phyloP scores from a whole-genome alignment of 2,113 vertebrate species.

The Diadophis punctatus region DNA sequence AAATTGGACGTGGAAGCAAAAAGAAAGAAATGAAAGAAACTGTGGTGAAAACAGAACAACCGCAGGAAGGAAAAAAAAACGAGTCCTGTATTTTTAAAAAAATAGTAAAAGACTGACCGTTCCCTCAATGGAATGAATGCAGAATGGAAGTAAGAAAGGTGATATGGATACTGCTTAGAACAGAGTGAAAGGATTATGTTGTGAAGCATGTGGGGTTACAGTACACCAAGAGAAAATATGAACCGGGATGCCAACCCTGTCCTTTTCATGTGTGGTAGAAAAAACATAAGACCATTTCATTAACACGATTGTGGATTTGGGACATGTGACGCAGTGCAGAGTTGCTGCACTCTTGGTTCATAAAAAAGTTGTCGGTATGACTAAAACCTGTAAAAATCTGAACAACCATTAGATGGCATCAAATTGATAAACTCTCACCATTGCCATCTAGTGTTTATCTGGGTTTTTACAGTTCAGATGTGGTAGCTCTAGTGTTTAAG shows the following conservation, averaged over 20 bases:
- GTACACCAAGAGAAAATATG: neutral
- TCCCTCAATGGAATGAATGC: neutral
- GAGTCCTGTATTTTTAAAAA: neutral
- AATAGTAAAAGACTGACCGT: neutral
- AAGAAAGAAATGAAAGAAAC: neutral
- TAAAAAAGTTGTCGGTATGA: neutral
- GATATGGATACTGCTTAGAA: neutral
- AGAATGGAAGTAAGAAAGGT: neutral
- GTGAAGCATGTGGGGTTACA: neutral
- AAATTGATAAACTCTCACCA: neutral
- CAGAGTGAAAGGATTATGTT: neutral
- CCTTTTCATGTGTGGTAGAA: neutral
- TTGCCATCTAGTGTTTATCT: neutral
- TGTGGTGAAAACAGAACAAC: neutral
- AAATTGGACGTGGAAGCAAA: neutral
- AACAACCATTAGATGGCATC: neutral
- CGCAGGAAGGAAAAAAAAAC: neutral
- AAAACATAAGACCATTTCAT: neutral
- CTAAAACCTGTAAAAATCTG: neutral
- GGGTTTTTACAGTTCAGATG: neutral
- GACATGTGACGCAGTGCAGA: neutral
- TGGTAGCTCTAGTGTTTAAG: neutral
- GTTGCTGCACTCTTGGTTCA: neutral
- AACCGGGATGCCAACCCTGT: neutral
- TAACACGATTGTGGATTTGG: neutral